Percentiles rank a stretch among this genome's conserved stretches.
phyloP scores from a whole-genome alignment of 1,140 invertebrate genomes.

The Coptotermes formosanus region DNA sequence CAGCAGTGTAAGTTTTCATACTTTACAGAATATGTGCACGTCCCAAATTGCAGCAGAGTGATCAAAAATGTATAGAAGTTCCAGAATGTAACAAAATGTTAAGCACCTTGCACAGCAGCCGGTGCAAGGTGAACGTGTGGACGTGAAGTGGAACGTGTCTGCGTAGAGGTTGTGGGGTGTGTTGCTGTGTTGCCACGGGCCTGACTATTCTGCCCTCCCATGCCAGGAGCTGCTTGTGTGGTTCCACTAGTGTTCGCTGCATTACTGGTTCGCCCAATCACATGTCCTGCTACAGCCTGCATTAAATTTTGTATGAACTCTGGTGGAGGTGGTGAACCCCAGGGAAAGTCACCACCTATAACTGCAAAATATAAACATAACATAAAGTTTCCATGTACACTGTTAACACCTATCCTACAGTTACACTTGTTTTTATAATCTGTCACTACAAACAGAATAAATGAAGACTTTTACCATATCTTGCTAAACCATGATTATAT shows the following conservation, averaged over 20 bases:
- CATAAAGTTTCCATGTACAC: no score
- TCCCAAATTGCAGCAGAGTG: no score
- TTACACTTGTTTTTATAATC: no score
- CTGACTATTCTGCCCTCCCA: conserved; percentile 38
- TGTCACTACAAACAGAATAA: no score
- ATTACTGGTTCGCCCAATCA: conserved; percentile 31
- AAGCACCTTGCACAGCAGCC: conserved; percentile 28
- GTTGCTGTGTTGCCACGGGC: conserved; percentile 59
- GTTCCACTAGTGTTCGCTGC: not conserved
- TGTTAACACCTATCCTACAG: no score
- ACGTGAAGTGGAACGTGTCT: conserved; percentile 62
- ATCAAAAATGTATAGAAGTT: no score
- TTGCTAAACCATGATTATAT: no score
- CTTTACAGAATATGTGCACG: no score
- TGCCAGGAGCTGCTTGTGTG: not conserved
- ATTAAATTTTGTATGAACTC: conserved; percentile 61
- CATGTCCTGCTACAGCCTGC: conserved; percentile 51
- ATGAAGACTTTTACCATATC: no score
- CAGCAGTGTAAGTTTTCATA: no score
- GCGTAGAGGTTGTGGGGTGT: conserved; percentile 64
- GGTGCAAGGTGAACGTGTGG: conserved; percentile 59
- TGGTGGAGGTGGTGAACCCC: conserved; percentile 45
- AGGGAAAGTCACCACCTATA: conserved; percentile 38
- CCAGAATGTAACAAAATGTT: not conserved
- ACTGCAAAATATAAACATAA: not conserved